Percentiles rank a stretch among this genome's conserved stretches.
These are phyloP conservation scores for Liasis olivaceus DNA, from an alignment of 2,797 vertebrate species.

Conservation along the genomic window DNA sequence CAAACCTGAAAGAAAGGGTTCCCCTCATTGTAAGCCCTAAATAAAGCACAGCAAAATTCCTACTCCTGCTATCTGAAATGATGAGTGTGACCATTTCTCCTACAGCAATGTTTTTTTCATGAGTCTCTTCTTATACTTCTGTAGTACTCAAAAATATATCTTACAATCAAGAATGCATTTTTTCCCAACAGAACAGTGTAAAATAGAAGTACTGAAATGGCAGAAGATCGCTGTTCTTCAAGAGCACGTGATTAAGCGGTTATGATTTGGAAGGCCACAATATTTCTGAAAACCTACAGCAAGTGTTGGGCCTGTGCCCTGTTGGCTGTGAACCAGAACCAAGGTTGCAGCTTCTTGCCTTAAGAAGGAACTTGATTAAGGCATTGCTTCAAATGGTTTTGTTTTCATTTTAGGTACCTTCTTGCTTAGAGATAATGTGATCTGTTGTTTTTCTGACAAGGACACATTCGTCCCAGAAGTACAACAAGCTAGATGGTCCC, in stretches of 20 bases:
- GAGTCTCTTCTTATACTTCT: not conserved
- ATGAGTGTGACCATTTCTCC: not conserved
- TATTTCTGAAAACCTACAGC: not conserved
- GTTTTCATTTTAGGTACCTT: not conserved
- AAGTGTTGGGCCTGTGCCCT: not conserved
- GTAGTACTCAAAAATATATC: not conserved
- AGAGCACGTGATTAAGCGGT: not conserved
- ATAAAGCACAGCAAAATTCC: not conserved
- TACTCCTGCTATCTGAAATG: not conserved
- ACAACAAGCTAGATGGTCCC: not conserved
- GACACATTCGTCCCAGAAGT: not conserved
- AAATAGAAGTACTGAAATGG: not conserved
- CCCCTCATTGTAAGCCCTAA: not conserved
- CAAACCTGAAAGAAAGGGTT: not conserved
- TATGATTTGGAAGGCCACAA: not conserved
- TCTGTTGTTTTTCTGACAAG: not conserved
- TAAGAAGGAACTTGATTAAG: not conserved
- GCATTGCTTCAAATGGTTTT: not conserved
- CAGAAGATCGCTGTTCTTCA: not conserved
- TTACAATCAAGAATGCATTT: not conserved
- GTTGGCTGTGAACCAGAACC: not conserved
- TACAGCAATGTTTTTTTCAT: not conserved
- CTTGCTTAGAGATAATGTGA: not conserved
- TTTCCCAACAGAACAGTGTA: not conserved
- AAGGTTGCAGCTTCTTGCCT: not conserved